These are phyloP conservation scores for Ditula angustiorana DNA, from an alignment of 2,888 invertebrate genomes.

Conservation along the genomic window DNA sequence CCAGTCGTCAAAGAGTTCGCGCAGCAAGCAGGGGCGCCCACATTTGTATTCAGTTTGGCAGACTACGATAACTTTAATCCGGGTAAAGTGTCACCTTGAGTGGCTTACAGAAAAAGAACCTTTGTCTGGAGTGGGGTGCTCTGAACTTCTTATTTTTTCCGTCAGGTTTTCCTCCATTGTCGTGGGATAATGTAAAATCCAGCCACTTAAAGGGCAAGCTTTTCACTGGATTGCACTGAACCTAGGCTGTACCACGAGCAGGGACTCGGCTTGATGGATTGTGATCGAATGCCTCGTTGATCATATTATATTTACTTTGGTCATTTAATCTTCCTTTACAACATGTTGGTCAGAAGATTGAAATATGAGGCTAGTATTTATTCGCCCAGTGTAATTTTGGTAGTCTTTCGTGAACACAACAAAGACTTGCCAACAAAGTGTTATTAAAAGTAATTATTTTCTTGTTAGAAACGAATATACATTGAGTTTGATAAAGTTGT, in stretches of 20 bases:
- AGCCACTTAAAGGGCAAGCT: constrained; percentile 66
- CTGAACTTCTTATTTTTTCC: constrained; percentile 78
- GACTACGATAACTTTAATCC: constrained; percentile 84
- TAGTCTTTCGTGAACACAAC: not conserved
- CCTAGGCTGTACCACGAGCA: constrained; percentile 63
- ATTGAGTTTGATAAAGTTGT: constrained; percentile 7
- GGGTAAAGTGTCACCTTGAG: constrained; percentile 83
- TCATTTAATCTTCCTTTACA: constrained; percentile 70
- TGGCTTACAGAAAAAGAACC: constrained; percentile 80
- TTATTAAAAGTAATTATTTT: not conserved
- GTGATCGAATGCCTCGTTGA: constrained; percentile 78
- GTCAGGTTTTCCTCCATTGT: constrained; percentile 76
- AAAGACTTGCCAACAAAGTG: not conserved
- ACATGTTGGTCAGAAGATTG: constrained; percentile 55
- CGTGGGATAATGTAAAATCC: constrained; percentile 73
- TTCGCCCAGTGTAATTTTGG: constrained; percentile 27
- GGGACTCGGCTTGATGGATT: constrained; percentile 73
- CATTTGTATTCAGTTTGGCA: constrained; percentile 84
- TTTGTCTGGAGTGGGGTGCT: constrained; percentile 78
- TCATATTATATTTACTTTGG: constrained; percentile 73
- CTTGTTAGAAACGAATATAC: not conserved
- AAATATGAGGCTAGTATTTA: constrained; percentile 51
- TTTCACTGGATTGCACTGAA: constrained; percentile 62
- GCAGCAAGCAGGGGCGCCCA: constrained; percentile 53
- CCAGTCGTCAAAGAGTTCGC: constrained; percentile 41